Percentiles rank a stretch among this genome's conserved stretches.
Conservation (phyloP, 1,140 invertebrate genomes). For the Halesus radiatus region DNA sequence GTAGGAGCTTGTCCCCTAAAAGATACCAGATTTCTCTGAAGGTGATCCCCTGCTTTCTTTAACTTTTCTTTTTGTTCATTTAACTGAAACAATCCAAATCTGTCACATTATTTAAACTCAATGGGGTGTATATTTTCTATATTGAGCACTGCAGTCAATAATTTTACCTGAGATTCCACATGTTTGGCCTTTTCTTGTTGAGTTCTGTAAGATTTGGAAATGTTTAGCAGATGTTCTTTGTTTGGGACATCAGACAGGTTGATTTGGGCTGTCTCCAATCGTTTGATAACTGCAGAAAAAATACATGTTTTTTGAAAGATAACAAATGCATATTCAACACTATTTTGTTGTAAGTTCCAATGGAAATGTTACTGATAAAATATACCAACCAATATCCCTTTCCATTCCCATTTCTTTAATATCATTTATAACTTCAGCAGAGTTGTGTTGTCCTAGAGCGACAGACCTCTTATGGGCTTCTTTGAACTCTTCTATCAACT, state of each 20-base stretch:
- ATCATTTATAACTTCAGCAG: conserved; percentile 80
- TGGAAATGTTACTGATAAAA: neutral
- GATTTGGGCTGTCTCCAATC: conserved; percentile 77
- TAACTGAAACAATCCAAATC: conserved; percentile 30
- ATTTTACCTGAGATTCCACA: conserved; percentile 73
- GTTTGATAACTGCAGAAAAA: conserved; percentile 74
- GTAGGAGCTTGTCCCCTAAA: conserved; percentile 69
- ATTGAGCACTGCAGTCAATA: neutral
- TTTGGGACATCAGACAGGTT: conserved; percentile 66
- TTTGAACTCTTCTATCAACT: conserved; percentile 88
- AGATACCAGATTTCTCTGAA: conserved; percentile 66
- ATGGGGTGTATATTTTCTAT: neutral
- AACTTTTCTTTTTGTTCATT: conserved; percentile 65
- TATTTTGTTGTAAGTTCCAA: no score
- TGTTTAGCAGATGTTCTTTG: conserved; percentile 65
- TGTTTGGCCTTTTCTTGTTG: conserved; percentile 83
- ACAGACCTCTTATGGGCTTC: conserved; percentile 82
- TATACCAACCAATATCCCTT: conserved; percentile 77
- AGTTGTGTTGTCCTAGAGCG: conserved; percentile 72
- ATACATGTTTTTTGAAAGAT: no score
- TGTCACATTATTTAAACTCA: neutral
- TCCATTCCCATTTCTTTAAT: conserved; percentile 90
- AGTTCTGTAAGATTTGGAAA: conserved; percentile 73
- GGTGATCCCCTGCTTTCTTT: conserved; percentile 65
- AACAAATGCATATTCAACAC: no score